Conservation (phyloP, 64 coral and sea anemone genomes). For the Actinia tenebrosa region DNA sequence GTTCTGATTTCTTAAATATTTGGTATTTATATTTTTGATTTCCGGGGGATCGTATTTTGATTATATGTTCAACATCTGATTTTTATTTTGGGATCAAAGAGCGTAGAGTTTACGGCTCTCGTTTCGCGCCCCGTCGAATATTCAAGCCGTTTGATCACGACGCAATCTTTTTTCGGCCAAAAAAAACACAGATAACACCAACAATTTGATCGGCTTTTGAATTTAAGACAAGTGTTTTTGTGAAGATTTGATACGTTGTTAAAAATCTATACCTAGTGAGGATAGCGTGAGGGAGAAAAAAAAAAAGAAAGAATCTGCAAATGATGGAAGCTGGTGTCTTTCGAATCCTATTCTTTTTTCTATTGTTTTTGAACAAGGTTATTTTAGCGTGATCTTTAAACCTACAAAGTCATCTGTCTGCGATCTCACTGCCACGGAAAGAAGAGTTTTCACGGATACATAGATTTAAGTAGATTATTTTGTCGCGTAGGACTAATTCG, state of each 20-base stretch:
- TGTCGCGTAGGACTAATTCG: background rate
- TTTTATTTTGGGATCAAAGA: background rate
- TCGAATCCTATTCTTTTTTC: background rate
- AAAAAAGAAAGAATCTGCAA: background rate
- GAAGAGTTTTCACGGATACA: background rate
- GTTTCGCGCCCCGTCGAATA: conserved; percentile 11
- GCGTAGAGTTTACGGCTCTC: background rate
- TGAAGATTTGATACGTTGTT: background rate
- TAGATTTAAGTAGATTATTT: background rate
- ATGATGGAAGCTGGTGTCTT: background rate
- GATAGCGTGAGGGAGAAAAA: background rate
- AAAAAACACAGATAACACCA: background rate
- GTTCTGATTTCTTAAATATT: background rate
- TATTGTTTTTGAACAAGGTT: background rate
- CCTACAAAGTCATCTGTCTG: background rate
- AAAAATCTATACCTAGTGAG: background rate
- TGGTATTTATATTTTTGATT: background rate
- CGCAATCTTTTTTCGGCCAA: background rate
- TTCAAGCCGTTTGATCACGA: background rate
- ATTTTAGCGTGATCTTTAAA: background rate
- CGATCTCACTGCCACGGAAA: background rate
- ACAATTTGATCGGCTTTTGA: background rate
- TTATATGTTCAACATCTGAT: background rate
- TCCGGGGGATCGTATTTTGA: background rate
- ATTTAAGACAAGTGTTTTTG: background rate